Evolutionary conservation across 2,113 vertebrate species (phyloP).

Genomic region (Anguilla rostrata): DNA sequence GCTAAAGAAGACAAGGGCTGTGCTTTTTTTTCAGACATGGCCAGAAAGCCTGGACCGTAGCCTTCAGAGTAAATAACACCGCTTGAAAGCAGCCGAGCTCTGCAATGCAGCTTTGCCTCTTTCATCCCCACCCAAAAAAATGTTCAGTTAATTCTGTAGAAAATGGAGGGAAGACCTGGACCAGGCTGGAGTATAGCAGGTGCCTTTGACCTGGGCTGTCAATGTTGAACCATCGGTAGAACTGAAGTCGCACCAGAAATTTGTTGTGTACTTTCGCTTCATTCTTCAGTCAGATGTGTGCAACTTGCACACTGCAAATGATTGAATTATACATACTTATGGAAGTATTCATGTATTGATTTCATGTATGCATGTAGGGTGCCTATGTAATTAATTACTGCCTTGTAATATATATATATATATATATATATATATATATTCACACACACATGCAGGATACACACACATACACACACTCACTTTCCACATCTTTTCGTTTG

Average conservation of each 20-base stretch:
- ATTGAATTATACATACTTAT: too few relatives aligned
- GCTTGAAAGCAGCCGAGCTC: constrained; percentile 27
- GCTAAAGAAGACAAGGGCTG: constrained; percentile 45
- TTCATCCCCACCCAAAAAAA: constrained; percentile 29
- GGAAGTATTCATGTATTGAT: too few relatives aligned
- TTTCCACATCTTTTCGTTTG: background rate
- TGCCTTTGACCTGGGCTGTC: background rate
- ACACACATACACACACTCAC: background rate
- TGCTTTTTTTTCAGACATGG: constrained; percentile 49
- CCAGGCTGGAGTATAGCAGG: background rate
- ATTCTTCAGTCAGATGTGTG: background rate
- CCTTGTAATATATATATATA: too few relatives aligned
- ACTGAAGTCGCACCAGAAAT: background rate
- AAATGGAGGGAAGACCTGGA: background rate
- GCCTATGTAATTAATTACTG: too few relatives aligned
- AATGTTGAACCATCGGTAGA: background rate
- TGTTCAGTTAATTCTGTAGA: constrained; percentile 14
- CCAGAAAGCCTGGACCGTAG: constrained; percentile 47
- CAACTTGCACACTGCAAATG: too few relatives aligned
- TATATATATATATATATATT: too few relatives aligned
- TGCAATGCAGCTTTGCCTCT: constrained; percentile 22
- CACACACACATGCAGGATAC: background rate
- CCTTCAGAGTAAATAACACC: constrained; percentile 47
- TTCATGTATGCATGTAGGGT: too few relatives aligned
- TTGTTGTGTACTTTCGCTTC: background rate